These are phyloP conservation scores for Etheostoma cragini DNA, from an alignment of 2,113 vertebrate genomes.

Conservation along the genomic window DNA sequence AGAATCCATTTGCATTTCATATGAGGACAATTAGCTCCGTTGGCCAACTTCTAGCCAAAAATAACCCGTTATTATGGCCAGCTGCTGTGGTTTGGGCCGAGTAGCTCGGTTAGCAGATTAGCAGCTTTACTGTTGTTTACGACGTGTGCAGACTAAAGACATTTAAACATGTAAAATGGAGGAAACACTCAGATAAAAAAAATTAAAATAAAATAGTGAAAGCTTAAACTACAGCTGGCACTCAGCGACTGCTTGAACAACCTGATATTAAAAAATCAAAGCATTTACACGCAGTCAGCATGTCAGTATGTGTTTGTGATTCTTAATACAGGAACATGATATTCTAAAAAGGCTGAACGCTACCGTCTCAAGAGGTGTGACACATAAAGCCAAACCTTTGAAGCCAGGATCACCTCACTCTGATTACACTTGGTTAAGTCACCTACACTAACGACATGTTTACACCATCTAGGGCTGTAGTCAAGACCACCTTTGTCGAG, in stretches of 20 bases:
- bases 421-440: slow-evolving; percentile 28
- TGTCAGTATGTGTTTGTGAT: not conserved
- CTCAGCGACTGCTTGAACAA: not conserved
- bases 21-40: slow-evolving; percentile 10
- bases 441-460: slow-evolving; percentile 32
- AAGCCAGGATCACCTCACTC: slow-evolving; percentile 1
- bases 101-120: slow-evolving; percentile 45
- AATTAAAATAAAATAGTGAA: not conserved
- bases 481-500: no score
- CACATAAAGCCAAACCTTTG: not conserved
- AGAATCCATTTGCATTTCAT: slow-evolving; percentile 40
- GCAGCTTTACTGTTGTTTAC: slow-evolving; percentile 34
- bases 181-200: not conserved
- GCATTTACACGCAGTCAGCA: not conserved
- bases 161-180: not conserved
- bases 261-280: slow-evolving; percentile 17
- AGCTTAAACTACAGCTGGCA: slow-evolving; percentile 25
- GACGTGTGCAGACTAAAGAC: slow-evolving; percentile 36
- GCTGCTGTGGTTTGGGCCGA: slow-evolving; percentile 24
- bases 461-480: no score
- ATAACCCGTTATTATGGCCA: slow-evolving; percentile 22
- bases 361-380: not conserved
- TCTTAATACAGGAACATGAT: not conserved
- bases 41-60: slow-evolving; percentile 32
- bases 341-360: not conserved